Percentiles rank a stretch among this genome's conserved stretches.
phyloP scores from a whole-genome alignment of 2,113 vertebrate species.

The Gasterosteus aculeatus region DNA sequence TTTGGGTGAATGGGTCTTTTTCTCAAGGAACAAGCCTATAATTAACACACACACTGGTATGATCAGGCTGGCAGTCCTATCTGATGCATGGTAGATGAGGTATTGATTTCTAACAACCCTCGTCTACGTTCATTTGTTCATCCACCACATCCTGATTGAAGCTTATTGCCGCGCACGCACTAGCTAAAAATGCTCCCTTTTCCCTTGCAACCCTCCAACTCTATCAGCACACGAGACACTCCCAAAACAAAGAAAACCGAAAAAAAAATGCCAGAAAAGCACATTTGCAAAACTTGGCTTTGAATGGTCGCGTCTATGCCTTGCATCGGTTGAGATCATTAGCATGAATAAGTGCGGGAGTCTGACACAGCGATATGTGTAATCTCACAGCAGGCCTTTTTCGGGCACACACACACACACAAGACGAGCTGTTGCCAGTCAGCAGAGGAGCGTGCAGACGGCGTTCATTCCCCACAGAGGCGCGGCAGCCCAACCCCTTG shows the following conservation, averaged over 20 bases:
- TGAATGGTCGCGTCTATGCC: constrained; percentile 17
- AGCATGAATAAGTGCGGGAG: constrained; percentile 42
- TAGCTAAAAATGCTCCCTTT: not conserved
- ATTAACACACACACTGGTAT: constrained; percentile 36
- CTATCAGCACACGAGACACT: constrained; percentile 27
- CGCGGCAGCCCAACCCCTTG: constrained; percentile 16
- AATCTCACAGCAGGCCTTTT: constrained; percentile 46
- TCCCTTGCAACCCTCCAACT: constrained; percentile 5
- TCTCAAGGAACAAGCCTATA: constrained; percentile 23
- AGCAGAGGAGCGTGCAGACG: constrained; percentile 27
- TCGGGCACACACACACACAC: constrained; percentile 38
- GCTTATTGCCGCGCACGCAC: not conserved
- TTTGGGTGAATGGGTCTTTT: constrained; percentile 6
- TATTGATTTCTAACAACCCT: constrained; percentile 49
- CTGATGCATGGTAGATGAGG: constrained; percentile 25
- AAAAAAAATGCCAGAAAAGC: not conserved
- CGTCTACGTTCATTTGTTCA: constrained; percentile 38
- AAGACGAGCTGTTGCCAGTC: constrained; percentile 40
- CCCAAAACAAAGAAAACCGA: constrained; percentile 25
- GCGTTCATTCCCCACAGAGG: constrained; percentile 37
- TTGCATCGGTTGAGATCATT: constrained; percentile 49
- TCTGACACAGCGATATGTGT: constrained; percentile 47
- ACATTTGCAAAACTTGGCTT: constrained; percentile 32
- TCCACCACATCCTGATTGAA: constrained; percentile 15
- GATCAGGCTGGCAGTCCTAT: constrained; percentile 9